Base-by-base conservation (phyloP, 2,797 vertebrate species). In the Huso huso region DNA sequence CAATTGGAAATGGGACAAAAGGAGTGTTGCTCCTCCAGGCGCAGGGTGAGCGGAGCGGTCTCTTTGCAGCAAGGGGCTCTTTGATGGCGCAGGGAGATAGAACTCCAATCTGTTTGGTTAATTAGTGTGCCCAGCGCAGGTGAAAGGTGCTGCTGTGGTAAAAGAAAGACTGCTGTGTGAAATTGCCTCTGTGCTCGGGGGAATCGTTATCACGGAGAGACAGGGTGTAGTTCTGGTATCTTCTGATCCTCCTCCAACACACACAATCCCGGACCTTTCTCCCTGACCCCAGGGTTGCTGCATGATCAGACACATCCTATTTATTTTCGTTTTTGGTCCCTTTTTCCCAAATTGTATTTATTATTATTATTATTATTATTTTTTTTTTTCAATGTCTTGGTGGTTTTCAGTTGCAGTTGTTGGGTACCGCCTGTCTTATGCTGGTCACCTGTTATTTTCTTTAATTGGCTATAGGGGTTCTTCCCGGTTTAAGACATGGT, bases 61-160 rank as follows among this genome's bases (percentile, higher is more conserved):
- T 6, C 4, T 53, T 61, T 66, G 72, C 79, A 70, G 12, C 53
- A 62, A 74, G 79, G 71, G 58, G 49, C 48, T 10, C 69, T 75
- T 72, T 76, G 83, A 83, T 84, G 78, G 11, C 65, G 11, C 18
- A 67, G 63, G 71, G 72, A 75, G 75, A 77, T 80, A 63, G 70
- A 80, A 82, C 76, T 84, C 79, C 78, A 82, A 79, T 87, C 82
- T 82, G 74, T 75, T 70, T 78, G 77, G 75, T 82, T 90, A 86
- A 88, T 89, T 87, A 83, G 81, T 79, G 74, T 78, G 77, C 82
- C 76, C 77, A 71, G 65, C 74, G 51, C 79, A 86, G 78, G 79
- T 82, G 81, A 81, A 72, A 76, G 77, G 75, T 71, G 73, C 73
- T 70, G 71, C 70, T 48, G 57, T 74, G 53, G 64, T 57, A 13